Evolutionary conservation across 2,888 invertebrate genomes (phyloP), one percentile per base, ranked within the genome.

Genomic region (Drosophila atripex): DNA sequence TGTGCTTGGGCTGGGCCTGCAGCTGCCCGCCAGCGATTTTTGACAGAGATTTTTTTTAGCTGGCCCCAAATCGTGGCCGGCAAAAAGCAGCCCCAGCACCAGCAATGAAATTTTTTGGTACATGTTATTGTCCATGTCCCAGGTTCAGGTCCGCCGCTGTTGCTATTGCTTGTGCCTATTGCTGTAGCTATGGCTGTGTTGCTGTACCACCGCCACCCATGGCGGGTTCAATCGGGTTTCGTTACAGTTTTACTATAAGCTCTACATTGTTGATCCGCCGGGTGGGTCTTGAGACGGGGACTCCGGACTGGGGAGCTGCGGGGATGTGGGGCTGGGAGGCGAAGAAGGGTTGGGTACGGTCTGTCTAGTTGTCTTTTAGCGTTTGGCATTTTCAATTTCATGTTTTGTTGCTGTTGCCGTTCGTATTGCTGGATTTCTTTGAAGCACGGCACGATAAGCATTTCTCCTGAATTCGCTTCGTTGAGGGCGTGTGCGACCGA

Each of bases 381-480:
- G 87, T 82, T 82, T 82, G 82, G 87, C 87, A 82, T 82, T 82
- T 82, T 82, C 88, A 83, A 83, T 83, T 83, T 83, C 79, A 83
- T 83, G 82, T 83, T 82, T 83, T 65, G 64, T 74, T 61, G 75
- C 60, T 69, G 77, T 32, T 55, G 58, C 51, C 65, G 57, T 64
- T 80, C 47, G 61, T 61, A 61, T 61, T 75, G 79, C 55, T 74
- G 88, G 77, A 74, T 88, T 84, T 84, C 83, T 83, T 61, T 88
- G 83, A 83, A 83, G 83, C 83, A 84, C 83, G 83, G 83, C 83
- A 84, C 83, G 83, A 88, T 86, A 84, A 88, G 88, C 88, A 88
- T 86, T 86, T 86, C 88, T 85, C 77, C 77, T 75, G 88, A 84
- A 84, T 87, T 87, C 86, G 86, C 73, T 87, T 75, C 83, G 82